Percentiles rank a stretch among this genome's conserved stretches.
phyloP scores from a whole-genome alignment of 1,140 invertebrate genomes.

The Conopomorpha cramerella region DNA sequence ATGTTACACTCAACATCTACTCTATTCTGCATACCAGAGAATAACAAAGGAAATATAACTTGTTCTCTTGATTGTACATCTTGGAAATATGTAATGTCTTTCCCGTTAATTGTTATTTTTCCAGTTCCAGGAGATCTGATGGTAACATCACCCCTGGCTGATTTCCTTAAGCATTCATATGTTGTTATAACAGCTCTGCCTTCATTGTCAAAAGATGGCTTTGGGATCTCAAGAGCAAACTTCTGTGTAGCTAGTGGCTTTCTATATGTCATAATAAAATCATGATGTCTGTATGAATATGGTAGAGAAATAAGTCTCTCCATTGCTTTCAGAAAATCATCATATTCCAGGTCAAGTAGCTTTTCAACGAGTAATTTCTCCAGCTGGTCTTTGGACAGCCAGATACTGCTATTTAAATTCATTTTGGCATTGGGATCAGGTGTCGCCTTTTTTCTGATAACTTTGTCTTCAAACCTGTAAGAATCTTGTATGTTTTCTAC shows the following conservation, averaged over 20 bases:
- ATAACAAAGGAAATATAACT: conserved; percentile 85
- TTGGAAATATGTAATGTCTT: conserved; percentile 77
- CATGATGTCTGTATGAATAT: conserved; percentile 67
- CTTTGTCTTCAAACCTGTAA: conserved; percentile 71
- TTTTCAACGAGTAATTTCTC: conserved; percentile 73
- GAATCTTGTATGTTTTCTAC: conserved; percentile 66
- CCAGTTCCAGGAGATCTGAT: conserved; percentile 79
- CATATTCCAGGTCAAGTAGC: conserved; percentile 73
- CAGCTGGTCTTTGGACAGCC: conserved; percentile 72
- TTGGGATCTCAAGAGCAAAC: conserved; percentile 59
- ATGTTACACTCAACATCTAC: conserved; percentile 85
- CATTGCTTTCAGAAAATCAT: conserved; percentile 74
- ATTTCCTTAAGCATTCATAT: conserved; percentile 75
- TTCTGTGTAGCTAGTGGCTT: conserved; percentile 62
- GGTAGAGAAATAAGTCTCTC: conserved; percentile 74
- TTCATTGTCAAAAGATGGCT: conserved; percentile 70
- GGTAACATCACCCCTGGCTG: conserved; percentile 68
- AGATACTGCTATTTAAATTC: conserved; percentile 60
- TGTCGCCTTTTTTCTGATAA: conserved; percentile 64
- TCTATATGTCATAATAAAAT: conserved; percentile 75
- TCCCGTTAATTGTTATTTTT: conserved; percentile 79
- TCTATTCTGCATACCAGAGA: conserved; percentile 73
- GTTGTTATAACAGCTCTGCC: conserved; percentile 71
- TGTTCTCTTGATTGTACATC: conserved; percentile 74
- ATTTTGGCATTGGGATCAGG: conserved; percentile 64